These are phyloP conservation scores for Burhinus bistriatus DNA, from an alignment of 2,113 vertebrate genomes.

Conservation along the genomic window DNA sequence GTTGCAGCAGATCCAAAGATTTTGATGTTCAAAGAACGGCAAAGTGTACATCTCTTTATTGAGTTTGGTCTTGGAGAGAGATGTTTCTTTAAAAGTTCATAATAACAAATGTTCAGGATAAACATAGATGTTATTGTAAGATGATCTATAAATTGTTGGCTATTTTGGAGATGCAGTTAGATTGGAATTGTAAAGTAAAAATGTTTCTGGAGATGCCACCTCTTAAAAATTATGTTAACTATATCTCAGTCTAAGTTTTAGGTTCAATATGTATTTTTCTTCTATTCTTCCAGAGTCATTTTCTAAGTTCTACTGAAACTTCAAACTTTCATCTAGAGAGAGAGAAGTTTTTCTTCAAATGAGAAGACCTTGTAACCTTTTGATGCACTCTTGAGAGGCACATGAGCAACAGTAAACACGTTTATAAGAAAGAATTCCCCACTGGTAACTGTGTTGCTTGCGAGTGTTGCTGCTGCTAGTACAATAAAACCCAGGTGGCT, in stretches of 20 bases:
- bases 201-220: accelerated
- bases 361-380: neutral
- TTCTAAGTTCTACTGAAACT: neutral
- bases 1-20: neutral
- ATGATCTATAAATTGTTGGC: neutral
- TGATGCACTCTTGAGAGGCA: neutral
- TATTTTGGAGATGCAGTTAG: neutral
- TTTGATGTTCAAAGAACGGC: neutral
- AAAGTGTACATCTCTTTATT: neutral
- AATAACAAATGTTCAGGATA: neutral
- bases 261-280: neutral
- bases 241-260: neutral
- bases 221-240: neutral
- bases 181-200: neutral
- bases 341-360: neutral
- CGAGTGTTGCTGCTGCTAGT: neutral
- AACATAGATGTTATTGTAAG: neutral
- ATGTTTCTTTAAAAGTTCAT: neutral
- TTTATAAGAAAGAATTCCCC: neutral
- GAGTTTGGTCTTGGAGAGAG: neutral
- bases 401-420: neutral
- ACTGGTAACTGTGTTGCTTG: neutral
- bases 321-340: neutral
- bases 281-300: neutral
- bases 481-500: neutral